Evolutionary conservation across 2,888 invertebrate genomes (phyloP), one percentile per base, ranked within the genome.

Genomic region (Sarcophaga caerulescens): DNA sequence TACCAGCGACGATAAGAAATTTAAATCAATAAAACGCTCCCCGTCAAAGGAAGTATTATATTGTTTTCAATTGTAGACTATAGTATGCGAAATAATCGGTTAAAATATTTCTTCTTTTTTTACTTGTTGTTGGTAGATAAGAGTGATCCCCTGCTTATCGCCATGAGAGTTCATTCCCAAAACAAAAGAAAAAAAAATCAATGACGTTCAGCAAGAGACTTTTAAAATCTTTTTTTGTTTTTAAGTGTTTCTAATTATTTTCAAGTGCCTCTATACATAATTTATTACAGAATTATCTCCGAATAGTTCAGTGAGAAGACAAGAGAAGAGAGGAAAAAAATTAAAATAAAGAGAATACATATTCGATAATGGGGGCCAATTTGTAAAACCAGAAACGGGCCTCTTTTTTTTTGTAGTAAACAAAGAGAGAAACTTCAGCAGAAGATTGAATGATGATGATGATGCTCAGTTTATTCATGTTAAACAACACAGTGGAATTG

Each of bases 171-270:
- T 19, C 35, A 35, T n/a, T 6, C 0, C 17, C 52, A 52, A 52
- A 52, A 17, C 8, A 47, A 14, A 59, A 71, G 59, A 1, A 52
- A 14, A 59, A 71, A 65, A 1, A 11, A 63, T n/a, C 4, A 65
- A 66, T 71, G 69, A 74, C 73, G 74, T 68, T 69, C 35, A 60
- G 12, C 80, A 79, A 68, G 71, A 76, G 73, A 81, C 73, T 35
- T 35, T 1, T 5, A 19, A 52, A 35, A 35, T 35, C 35, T 35
- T 35, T 35, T 8, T 8, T 10, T 35, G 4, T 44, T 63, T 66
- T 23, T 75, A 17, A 35, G 1, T 35, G 17, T 12, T 12, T 35
- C 23, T n/a, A 52, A 52, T 14, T 12, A 52, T 66, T 6, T 63
- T 63, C 10, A 66, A 57, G 25, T 12, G 52, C 52, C 52, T 52